phyloP scores from a whole-genome alignment of 2,797 vertebrate genomes.

The Eospalax fontanierii region DNA sequence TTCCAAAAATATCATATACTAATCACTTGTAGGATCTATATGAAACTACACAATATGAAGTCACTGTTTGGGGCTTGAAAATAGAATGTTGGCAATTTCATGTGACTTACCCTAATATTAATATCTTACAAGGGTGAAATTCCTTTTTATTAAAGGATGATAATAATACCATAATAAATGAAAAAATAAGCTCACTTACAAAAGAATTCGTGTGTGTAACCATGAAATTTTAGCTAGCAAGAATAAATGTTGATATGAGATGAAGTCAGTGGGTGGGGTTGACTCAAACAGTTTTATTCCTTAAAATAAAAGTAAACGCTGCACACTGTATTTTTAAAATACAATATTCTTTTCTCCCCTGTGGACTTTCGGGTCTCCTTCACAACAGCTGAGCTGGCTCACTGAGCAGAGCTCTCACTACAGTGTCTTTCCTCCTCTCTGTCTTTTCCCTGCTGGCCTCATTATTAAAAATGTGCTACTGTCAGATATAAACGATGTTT shows the following conservation, averaged over 20 bases:
- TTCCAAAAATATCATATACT: background rate
- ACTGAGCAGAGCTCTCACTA: conserved; percentile 14
- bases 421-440: conserved; percentile 52
- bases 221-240: background rate
- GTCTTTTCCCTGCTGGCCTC: conserved; percentile 79
- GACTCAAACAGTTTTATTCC: conserved; percentile 12
- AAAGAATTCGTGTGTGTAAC: conserved; percentile 54
- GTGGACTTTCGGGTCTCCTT: conserved; percentile 67
- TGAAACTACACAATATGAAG: background rate
- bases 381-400: conserved; percentile 66
- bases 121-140: conserved; percentile 17
- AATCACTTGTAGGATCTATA: background rate
- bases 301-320: conserved; percentile 65
- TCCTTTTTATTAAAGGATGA: conserved; percentile 52
- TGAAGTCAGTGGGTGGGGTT: conserved; percentile 38
- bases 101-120: conserved; percentile 4
- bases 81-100: conserved; percentile 35
- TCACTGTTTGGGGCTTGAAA: background rate
- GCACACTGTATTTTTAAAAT: conserved; percentile 61
- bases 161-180: conserved; percentile 19
- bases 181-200: conserved; percentile 30
- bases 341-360: conserved; percentile 46
- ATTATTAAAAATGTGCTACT: conserved; percentile 83
- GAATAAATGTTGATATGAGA: conserved; percentile 52
- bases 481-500: conserved; percentile 79